These are phyloP conservation scores for Sus scrofa DNA, from an alignment of 2,113 vertebrate genomes.

Conservation along the genomic window T2T-Sscrofa CM000824.6:140661501-140662000, in stretches of 20 bases:
- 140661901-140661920: neutral
- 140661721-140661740: slow-evolving; percentile 9
- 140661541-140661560: too few species aligned
- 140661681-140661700: too few species aligned
- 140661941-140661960: neutral
- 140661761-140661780: neutral
- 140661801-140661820: neutral
- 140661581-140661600: too few species aligned
- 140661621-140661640: too few species aligned
- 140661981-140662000: neutral
- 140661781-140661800: neutral
- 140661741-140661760: neutral
- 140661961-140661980: slow-evolving; percentile 32
- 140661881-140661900: neutral
- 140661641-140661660: too few species aligned
- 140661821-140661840: neutral
- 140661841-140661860: neutral
- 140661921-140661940: neutral
- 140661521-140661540: too few species aligned
- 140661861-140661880: neutral
- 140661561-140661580: too few species aligned
- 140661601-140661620: too few species aligned
- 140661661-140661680: too few species aligned
- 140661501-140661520: too few species aligned
- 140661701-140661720: too few species aligned